Percentiles rank a stretch among this genome's conserved stretches.
phyloP scores from a whole-genome alignment of 2,797 vertebrate genomes.

The Picus viridis region DNA sequence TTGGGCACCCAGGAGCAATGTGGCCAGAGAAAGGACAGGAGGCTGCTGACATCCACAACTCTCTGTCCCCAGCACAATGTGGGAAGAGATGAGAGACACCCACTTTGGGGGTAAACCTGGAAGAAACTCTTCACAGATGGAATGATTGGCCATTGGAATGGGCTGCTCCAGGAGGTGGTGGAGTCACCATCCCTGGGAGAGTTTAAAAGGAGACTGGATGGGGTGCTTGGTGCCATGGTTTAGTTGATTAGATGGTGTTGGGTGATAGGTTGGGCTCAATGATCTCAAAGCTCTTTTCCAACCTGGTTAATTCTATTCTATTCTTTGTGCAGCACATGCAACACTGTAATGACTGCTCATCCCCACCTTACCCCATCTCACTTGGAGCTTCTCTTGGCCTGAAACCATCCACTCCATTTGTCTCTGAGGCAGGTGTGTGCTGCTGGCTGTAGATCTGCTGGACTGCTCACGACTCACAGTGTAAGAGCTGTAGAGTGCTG shows the following conservation, averaged over 20 bases:
- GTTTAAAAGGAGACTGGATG: no score
- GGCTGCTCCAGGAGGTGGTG: no score
- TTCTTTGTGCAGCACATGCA: not conserved
- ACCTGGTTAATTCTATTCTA: no score
- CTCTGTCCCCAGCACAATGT: not conserved
- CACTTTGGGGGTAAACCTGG: not conserved
- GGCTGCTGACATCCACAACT: not conserved
- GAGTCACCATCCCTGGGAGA: no score
- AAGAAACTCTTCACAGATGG: no score
- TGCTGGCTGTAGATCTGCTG: not conserved
- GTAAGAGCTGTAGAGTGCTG: accelerated
- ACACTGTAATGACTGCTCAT: not conserved
- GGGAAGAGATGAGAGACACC: not conserved
- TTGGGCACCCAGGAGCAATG: accelerated
- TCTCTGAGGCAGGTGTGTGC: accelerated
- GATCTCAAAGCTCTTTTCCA: no score
- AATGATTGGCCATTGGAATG: no score
- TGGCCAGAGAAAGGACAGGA: not conserved
- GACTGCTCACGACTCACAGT: constrained; percentile 13
- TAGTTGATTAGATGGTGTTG: no score
- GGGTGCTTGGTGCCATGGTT: no score
- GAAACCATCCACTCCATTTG: not conserved
- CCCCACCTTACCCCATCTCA: accelerated
- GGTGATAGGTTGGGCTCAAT: no score
- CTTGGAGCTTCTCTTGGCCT: not conserved